Evolutionary conservation across 2,113 vertebrate species (phyloP).

Genomic region (Paramormyrops kingsleyae): DNA sequence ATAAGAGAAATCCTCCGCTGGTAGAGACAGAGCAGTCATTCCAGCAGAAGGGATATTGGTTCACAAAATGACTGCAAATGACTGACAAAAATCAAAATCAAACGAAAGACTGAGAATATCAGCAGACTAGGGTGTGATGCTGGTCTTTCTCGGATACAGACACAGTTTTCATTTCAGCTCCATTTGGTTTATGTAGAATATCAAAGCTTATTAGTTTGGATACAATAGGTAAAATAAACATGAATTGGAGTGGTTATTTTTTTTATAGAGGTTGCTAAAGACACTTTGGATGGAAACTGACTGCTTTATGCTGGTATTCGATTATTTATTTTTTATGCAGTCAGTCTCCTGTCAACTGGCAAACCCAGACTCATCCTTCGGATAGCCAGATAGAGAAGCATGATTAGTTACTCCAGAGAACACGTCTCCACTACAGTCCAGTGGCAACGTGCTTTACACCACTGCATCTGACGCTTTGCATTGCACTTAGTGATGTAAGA

Average conservation of each 20-base stretch:
- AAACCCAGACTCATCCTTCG: too few relatives aligned
- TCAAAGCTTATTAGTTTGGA: slow-evolving; percentile 30
- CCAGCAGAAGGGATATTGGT: slow-evolving; percentile 50
- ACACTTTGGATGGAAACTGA: slow-evolving; percentile 17
- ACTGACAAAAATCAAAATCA: slow-evolving; percentile 13
- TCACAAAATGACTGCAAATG: slow-evolving; percentile 54
- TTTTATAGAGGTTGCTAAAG: slow-evolving; percentile 8
- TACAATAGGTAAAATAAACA: slow-evolving; percentile 39
- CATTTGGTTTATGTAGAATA: slow-evolving; percentile 50
- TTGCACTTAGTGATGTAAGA: too few relatives aligned
- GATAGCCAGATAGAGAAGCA: too few relatives aligned
- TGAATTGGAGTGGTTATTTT: slow-evolving; percentile 17
- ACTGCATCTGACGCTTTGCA: too few relatives aligned
- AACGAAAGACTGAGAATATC: background rate
- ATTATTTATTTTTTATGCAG: slow-evolving; percentile 26
- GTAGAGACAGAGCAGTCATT: slow-evolving; percentile 61
- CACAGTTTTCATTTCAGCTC: slow-evolving; percentile 33
- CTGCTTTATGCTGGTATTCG: slow-evolving; percentile 21
- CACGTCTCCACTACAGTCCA: too few relatives aligned
- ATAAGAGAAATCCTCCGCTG: slow-evolving; percentile 60
- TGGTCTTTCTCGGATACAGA: slow-evolving; percentile 40
- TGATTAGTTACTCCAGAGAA: too few relatives aligned
- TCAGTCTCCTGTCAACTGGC: too few relatives aligned
- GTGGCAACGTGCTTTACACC: too few relatives aligned
- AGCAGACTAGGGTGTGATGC: slow-evolving; percentile 44